phyloP scores from a whole-genome alignment of 2,113 vertebrate genomes.

The Galeopterus variegatus region DNA sequence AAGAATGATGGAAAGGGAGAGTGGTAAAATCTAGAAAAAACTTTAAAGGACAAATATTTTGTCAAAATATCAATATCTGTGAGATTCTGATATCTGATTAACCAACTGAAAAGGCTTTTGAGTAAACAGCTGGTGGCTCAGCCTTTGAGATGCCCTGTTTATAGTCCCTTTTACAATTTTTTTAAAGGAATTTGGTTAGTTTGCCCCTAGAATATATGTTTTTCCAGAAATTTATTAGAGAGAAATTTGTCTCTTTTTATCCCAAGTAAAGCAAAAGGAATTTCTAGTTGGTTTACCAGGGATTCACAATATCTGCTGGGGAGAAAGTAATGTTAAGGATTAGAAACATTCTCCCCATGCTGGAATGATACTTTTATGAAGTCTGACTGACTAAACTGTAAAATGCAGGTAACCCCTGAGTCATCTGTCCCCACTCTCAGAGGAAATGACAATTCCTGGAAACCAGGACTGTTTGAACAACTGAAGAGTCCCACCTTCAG shows the following conservation, averaged over 20 bases:
- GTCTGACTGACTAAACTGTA: not conserved
- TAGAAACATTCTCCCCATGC: not conserved
- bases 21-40: constrained; percentile 29
- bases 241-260: constrained; percentile 48
- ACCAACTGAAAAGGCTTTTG: constrained; percentile 17
- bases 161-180: not conserved
- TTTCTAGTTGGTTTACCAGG: not conserved
- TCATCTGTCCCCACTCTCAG: not conserved
- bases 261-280: constrained; percentile 45
- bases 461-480: not conserved
- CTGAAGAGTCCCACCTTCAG: constrained; percentile 22
- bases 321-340: not conserved
- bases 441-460: not conserved
- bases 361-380: not conserved
- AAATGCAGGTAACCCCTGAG: not conserved
- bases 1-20: not conserved
- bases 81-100: constrained; percentile 1
- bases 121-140: not conserved
- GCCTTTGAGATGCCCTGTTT: not conserved
- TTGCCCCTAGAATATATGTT: not conserved
- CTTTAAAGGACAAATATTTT: not conserved
- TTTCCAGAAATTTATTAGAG: constrained; percentile 17
- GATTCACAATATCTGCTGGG: constrained; percentile 1
- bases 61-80: not conserved
- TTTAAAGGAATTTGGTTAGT: constrained; percentile 1